phyloP scores from a whole-genome alignment of 2,888 invertebrate species.

The Acrobeloides nanus region DNA sequence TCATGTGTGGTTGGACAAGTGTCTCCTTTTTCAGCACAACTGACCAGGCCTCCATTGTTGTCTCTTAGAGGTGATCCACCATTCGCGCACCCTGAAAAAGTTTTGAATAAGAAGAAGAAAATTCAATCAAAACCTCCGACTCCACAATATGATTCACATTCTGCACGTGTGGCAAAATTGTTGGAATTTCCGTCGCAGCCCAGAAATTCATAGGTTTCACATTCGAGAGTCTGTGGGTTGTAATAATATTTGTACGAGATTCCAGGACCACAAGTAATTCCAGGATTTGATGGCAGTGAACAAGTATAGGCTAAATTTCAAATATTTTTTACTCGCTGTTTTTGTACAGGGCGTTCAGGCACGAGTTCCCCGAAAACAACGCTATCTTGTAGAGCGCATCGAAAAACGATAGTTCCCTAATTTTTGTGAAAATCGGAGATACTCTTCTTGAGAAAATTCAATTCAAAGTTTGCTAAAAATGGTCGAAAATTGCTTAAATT shows the following conservation, averaged over 20 bases:
- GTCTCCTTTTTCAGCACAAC: constrained; percentile 15
- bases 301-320: constrained; percentile 48
- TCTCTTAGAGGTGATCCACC: constrained; percentile 45
- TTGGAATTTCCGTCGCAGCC: constrained; percentile 43
- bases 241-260: constrained; percentile 39
- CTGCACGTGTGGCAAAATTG: constrained; percentile 38
- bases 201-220: constrained; percentile 45
- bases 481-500: too few relatives aligned
- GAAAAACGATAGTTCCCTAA: too few relatives aligned
- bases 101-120: too few relatives aligned
- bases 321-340: too few relatives aligned
- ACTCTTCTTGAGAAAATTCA: too few relatives aligned
- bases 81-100: constrained; percentile 41
- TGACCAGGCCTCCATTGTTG: constrained; percentile 33
- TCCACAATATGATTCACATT: constrained; percentile 47
- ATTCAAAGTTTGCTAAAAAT: too few relatives aligned
- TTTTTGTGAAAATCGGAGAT: too few relatives aligned
- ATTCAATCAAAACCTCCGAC: constrained; percentile 34
- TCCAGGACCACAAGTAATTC: constrained; percentile 45
- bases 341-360: too few relatives aligned
- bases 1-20: constrained; percentile 41
- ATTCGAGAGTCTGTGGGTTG: constrained; percentile 42
- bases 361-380: too few relatives aligned
- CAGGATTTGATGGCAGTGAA: constrained; percentile 39
- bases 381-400: too few relatives aligned